These are phyloP conservation scores for Bujurquina vittata DNA, from an alignment of 2,113 vertebrate genomes.

Conservation along the genomic window DNA sequence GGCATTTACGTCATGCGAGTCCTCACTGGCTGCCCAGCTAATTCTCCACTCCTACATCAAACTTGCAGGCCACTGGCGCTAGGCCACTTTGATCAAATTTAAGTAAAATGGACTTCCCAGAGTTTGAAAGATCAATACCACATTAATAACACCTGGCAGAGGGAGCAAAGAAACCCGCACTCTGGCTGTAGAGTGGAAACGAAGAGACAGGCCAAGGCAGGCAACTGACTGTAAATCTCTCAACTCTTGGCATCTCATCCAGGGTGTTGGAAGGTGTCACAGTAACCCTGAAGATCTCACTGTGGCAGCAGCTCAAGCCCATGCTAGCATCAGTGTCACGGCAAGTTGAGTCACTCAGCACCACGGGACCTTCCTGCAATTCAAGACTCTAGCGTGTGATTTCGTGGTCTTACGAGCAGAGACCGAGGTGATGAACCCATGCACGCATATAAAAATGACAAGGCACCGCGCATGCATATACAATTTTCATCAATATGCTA, in stretches of 20 bases:
- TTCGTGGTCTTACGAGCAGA: slow-evolving; percentile 9
- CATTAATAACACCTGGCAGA: slow-evolving; percentile 77
- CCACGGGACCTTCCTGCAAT: slow-evolving; percentile 11
- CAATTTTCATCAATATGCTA: slow-evolving; percentile 28
- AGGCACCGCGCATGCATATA: not conserved
- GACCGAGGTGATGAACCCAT: not conserved
- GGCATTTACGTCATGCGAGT: slow-evolving; percentile 21
- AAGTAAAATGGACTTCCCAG: slow-evolving; percentile 78
- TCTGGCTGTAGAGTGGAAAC: slow-evolving; percentile 34
- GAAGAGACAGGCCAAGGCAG: slow-evolving; percentile 43
- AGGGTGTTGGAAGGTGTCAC: slow-evolving; percentile 53
- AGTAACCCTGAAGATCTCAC: slow-evolving; percentile 25
- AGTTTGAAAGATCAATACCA: slow-evolving; percentile 76
- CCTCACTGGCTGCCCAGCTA: not conserved
- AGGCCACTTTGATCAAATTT: slow-evolving; percentile 77
- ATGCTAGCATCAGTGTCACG: slow-evolving; percentile 36
- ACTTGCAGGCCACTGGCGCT: slow-evolving; percentile 46
- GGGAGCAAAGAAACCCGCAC: slow-evolving; percentile 42
- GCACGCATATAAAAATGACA: not conserved
- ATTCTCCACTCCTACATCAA: slow-evolving; percentile 47
- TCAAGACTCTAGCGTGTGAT: not conserved
- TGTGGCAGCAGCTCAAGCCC: slow-evolving; percentile 29
- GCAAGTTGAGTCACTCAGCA: slow-evolving; percentile 18
- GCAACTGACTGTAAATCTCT: slow-evolving; percentile 64
- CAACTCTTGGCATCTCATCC: slow-evolving; percentile 46